Base-by-base conservation (phyloP, 2,797 vertebrate species). In the Oceanodroma leucorhoa region DNA sequence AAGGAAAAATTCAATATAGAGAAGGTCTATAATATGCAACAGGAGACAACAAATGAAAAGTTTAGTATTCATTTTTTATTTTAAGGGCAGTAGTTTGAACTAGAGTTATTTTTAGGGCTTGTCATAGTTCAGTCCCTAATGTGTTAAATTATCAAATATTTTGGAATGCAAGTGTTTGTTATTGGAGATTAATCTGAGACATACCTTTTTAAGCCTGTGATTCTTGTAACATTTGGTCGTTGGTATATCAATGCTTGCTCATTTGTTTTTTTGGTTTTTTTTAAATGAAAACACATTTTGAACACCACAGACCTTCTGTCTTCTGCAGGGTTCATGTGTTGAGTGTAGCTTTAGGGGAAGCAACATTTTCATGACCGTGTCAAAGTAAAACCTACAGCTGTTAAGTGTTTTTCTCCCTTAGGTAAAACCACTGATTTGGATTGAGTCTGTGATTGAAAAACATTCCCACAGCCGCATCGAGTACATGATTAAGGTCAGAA, bases 381-480 rank as follows among this genome's bases (percentile, higher is more conserved):
- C 57, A 22, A 22, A 77, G 58, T 34, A 32, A 66, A 90, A 69
- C 16, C 50, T 72, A 21, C 57, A 92, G 61, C 70, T 83, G 18
- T 88, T 23, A 14, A 57, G 18, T 87, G 30, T 41, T 50, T 73
- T 20, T 61, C 45, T 77, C 69, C 83, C 81, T 2, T 90, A 99
- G 99, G 99, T 99, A 62, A 99, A 99, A 96, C 99, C 99, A 3
- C 93, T 99, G 95, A 99, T 99, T 97, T 99, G 99, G 99, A 99
- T 99, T 11, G 99, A 99, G 94, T 99, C 99, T 4, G 99, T 99
- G 78, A 99, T 99, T n/a, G 99, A 99, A 96, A 99, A 99, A 93
- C 99, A 99, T 96, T 99, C 99, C 41, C 99, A 99, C 98, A 99
- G 99, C 97, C 99, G 99, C 77, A 99, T 99, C 2, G 99, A 99